Base-by-base conservation (phyloP, 2,888 invertebrate species). In the Blastobasis lacticolella region DNA sequence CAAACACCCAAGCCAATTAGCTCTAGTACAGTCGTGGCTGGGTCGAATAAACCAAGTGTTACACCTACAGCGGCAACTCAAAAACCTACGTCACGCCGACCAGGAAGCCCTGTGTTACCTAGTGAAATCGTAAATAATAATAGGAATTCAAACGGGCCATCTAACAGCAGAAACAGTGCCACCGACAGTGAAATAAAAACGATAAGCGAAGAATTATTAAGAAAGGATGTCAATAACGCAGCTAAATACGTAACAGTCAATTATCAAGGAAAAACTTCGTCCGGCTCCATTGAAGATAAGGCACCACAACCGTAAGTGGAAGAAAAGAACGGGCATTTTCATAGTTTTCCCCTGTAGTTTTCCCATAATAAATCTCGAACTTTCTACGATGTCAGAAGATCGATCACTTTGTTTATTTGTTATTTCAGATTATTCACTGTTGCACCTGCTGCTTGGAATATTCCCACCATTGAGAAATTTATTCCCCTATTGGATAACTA, bases 401-500 rank as follows among this genome's bases (percentile, higher is more conserved):
- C 23, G 23, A 23, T 23, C 23, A 23, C 23, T 51, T 44, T 38
- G 9, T 49, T n/a, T 38, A 37, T 47, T 46, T 23, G 41, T 49
- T 45, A 37, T 78, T 75, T 42, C 76, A 95, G 95, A 54, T 89
- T 96, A 54, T 75, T 96, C 44, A 88, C 87, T 10, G 89, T 95
- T 36, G 89, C 91, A 56, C 67, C 90, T 7, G 90, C 89, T 58
- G 92, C 89, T 23, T 91, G 91, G 75, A 89, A 91, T 71, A 92
- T 93, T 58, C 88, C 92, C 5, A 95, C 96, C 2, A 92, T 97
- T 55, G 90, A 92, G 58, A 93, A 92, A 66, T 90, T 97, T 61
- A 73, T 92, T 46, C 83, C 90, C 38, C 90, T 98, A 45, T 91
- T 94, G 73, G 94, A 98, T 74, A 97, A 98, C 78, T 98, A 97